Conservation (phyloP, 1,140 invertebrate genomes). For the Drosophila bocki region DNA sequence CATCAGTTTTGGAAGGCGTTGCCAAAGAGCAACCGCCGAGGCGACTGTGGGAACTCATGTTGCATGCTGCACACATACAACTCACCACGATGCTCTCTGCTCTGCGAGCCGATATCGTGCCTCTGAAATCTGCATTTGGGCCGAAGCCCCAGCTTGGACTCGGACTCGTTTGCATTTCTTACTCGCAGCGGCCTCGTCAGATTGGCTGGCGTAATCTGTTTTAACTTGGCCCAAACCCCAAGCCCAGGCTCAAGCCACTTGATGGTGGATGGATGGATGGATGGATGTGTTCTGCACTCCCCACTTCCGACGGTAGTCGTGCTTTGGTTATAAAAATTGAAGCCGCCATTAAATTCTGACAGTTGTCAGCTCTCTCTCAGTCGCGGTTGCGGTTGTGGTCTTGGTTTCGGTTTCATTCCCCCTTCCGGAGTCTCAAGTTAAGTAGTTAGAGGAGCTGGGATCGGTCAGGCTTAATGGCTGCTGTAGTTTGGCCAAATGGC, state of each 20-base stretch:
- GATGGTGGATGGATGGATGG: constrained; percentile 41
- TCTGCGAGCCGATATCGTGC: constrained; percentile 65
- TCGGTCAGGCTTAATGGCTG: constrained; percentile 32
- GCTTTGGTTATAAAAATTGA: constrained; percentile 83
- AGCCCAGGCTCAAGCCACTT: constrained; percentile 45
- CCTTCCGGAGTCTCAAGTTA: constrained; percentile 29
- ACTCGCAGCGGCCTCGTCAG: constrained; percentile 49
- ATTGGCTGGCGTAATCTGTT: constrained; percentile 75
- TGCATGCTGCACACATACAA: constrained; percentile 78
- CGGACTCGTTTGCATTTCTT: constrained; percentile 75
- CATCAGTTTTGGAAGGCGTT: constrained; percentile 81
- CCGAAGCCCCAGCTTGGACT: constrained; percentile 24
- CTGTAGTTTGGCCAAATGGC: constrained; percentile 41
- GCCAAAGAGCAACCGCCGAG: constrained; percentile 77
- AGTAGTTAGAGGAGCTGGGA: constrained; percentile 43
- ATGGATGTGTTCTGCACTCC: constrained; percentile 9
- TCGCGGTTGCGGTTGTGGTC: constrained; percentile 4
- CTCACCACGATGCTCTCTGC: constrained; percentile 28
- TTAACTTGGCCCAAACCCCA: constrained; percentile 42
- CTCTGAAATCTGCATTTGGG: constrained; percentile 77
- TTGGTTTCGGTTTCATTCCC: constrained; percentile 34
- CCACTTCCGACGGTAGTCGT: constrained; percentile 75
- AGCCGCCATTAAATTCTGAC: constrained; percentile 84
- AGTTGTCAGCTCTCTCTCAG: constrained; percentile 69
- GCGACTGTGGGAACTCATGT: constrained; percentile 79